Percentiles rank a stretch among this genome's conserved stretches.
phyloP scores from a whole-genome alignment of 2,888 invertebrate genomes.

The Micoletzkya japonica region DNA sequence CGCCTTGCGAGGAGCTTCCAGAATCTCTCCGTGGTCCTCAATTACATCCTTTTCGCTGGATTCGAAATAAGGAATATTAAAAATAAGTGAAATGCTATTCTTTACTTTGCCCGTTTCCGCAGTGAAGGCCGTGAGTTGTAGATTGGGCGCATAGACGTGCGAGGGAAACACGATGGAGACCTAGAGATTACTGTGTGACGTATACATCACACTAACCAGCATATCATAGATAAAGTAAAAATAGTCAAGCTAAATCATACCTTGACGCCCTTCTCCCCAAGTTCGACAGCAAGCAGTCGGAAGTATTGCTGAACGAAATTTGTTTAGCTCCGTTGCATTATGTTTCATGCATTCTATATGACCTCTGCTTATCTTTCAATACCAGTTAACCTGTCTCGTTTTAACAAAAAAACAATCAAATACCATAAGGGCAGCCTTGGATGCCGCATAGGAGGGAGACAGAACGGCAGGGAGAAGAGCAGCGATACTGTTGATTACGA shows the following conservation, averaged over 20 bases:
- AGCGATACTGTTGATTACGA: conserved; percentile 77
- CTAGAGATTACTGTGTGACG: conserved; percentile 70
- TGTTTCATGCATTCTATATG: too few relatives aligned
- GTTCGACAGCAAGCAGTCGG: conserved; percentile 73
- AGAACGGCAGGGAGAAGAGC: conserved; percentile 72
- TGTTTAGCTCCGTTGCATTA: neutral
- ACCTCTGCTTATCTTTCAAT: too few relatives aligned
- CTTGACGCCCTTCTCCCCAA: conserved; percentile 66
- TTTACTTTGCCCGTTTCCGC: conserved; percentile 5
- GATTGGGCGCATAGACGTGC: conserved; percentile 69
- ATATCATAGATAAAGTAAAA: neutral
- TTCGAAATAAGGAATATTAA: too few relatives aligned
- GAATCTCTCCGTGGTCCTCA: conserved; percentile 29
- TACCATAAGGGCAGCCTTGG: conserved; percentile 77
- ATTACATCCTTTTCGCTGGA: neutral
- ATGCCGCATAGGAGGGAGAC: conserved; percentile 71
- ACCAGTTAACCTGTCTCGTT: neutral
- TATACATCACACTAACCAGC: conserved; percentile 66
- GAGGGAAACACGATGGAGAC: conserved; percentile 79
- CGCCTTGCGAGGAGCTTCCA: conserved; percentile 2
- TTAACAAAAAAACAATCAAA: neutral
- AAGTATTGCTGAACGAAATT: conserved; percentile 74
- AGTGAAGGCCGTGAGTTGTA: conserved; percentile 29
- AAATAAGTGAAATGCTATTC: neutral
- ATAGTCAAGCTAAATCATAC: neutral